Conservation (phyloP, 2,113 vertebrate species). For the Alosa alosa region DNA sequence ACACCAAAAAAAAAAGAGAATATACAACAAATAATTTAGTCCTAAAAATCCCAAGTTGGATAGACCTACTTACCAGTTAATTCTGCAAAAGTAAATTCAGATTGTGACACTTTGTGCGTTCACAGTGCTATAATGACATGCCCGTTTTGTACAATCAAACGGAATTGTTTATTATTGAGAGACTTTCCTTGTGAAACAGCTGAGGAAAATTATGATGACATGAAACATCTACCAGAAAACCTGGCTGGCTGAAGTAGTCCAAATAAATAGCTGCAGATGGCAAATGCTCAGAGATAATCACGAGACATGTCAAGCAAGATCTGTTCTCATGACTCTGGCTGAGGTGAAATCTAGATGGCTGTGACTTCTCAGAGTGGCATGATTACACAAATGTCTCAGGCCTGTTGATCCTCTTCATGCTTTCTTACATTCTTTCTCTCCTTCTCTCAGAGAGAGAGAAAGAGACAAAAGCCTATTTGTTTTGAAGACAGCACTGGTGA, state of each 20-base stretch:
- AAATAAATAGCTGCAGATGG: no score
- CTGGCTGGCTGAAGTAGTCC: no score
- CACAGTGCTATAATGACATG: background rate
- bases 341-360: background rate
- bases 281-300: background rate
- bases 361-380: background rate
- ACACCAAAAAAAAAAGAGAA: no score
- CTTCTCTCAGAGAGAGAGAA: constrained; percentile 14
- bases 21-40: no score
- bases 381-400: background rate
- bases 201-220: background rate
- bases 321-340: background rate
- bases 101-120: background rate
- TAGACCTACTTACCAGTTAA: background rate
- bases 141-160: background rate
- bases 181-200: background rate
- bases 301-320: background rate
- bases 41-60: no score
- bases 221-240: background rate
- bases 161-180: background rate
- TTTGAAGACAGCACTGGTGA: constrained; percentile 26
- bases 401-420: background rate
- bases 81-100: background rate
- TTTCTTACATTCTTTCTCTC: background rate
- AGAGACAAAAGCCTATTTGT: constrained; percentile 36